Percentiles rank a stretch among this genome's conserved stretches.
phyloP scores from a whole-genome alignment of 2,888 invertebrate genomes.

The Cybosia mesomella region DNA sequence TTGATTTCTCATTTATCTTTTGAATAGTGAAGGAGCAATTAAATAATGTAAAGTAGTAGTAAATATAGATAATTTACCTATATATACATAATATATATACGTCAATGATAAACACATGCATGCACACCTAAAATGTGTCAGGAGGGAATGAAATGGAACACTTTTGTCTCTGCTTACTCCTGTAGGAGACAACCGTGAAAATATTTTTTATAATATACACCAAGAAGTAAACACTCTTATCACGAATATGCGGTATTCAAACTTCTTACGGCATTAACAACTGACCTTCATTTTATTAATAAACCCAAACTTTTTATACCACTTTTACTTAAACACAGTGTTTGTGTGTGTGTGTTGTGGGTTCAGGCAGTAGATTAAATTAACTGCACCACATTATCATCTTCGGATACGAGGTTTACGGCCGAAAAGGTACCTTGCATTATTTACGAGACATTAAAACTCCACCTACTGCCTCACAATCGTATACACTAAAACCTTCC shows the following conservation, averaged over 20 bases:
- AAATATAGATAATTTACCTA: too few relatives aligned
- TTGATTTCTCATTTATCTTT: not conserved
- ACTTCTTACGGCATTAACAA: not conserved
- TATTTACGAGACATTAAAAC: conserved; percentile 43
- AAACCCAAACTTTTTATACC: not conserved
- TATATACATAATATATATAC: not conserved
- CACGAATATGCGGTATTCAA: not conserved
- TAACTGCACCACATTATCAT: conserved; percentile 40
- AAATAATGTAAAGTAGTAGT: too few relatives aligned
- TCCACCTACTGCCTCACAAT: conserved; percentile 26
- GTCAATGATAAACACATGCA: not conserved
- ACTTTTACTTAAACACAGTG: not conserved
- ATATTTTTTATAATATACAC: not conserved
- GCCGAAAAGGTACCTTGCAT: conserved; percentile 34
- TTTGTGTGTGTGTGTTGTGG: not conserved
- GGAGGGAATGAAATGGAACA: not conserved
- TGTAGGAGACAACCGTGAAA: not conserved
- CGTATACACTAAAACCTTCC: conserved; percentile 30
- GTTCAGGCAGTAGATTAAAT: conserved; percentile 21
- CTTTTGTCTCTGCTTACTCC: not conserved
- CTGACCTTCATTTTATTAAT: not conserved
- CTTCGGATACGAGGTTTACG: conserved; percentile 18
- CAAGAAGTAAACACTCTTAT: not conserved
- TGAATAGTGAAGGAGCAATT: too few relatives aligned
- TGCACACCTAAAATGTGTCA: not conserved